Evolutionary conservation across 2,888 invertebrate species (phyloP).

Genomic region (Drosophila quinaria): DNA sequence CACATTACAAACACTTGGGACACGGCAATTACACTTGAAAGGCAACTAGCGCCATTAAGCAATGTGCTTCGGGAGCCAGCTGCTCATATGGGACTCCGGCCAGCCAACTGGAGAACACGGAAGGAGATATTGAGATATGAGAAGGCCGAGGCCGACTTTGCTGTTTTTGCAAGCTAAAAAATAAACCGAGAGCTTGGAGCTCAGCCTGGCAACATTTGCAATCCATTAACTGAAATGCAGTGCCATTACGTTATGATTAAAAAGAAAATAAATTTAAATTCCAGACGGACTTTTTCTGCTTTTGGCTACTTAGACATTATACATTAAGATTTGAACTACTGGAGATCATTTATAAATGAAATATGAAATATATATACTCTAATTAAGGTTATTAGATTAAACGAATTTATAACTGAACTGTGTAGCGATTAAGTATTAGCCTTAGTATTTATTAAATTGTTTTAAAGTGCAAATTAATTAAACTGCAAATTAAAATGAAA

Average conservation of each 20-base stretch:
- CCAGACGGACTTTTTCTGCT: slow-evolving; percentile 32
- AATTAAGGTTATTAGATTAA: too few species aligned
- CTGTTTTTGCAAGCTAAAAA: slow-evolving; percentile 63
- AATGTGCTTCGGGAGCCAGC: slow-evolving; percentile 61
- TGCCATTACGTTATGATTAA: slow-evolving; percentile 70
- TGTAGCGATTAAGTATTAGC: too few species aligned
- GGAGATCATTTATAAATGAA: too few species aligned
- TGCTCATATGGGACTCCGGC: slow-evolving; percentile 63
- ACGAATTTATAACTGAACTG: too few species aligned
- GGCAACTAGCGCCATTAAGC: slow-evolving; percentile 75
- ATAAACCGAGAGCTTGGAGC: slow-evolving; percentile 25
- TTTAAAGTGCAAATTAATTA: too few species aligned
- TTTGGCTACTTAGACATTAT: slow-evolving; percentile 20
- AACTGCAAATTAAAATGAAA: too few species aligned
- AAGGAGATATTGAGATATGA: background rate
- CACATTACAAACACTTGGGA: slow-evolving; percentile 77
- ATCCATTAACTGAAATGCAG: slow-evolving; percentile 73
- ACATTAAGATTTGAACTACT: slow-evolving; percentile 12
- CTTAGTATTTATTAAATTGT: too few species aligned
- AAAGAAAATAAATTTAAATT: slow-evolving; percentile 34
- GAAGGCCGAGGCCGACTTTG: slow-evolving; percentile 28
- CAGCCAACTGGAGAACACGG: slow-evolving; percentile 11
- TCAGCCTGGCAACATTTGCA: slow-evolving; percentile 72
- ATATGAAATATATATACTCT: too few species aligned
- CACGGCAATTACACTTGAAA: slow-evolving; percentile 82